Conservation (phyloP, 2,113 vertebrate species). For the Corythornis vintsioides region DNA sequence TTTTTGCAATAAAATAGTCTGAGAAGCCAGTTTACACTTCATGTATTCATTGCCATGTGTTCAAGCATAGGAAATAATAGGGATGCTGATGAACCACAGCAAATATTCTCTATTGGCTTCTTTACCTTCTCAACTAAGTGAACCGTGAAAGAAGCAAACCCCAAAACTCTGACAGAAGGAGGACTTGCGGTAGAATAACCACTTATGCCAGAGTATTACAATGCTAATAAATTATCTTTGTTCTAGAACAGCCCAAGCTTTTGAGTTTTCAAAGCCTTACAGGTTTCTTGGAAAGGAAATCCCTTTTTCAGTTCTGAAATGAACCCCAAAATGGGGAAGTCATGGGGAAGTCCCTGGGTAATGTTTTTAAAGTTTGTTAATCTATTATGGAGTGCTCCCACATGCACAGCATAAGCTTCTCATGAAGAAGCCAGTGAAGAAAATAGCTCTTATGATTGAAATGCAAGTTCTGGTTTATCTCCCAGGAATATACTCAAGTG, state of each 20-base stretch:
- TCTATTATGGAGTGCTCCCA: constrained; percentile 17
- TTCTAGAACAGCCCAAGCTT: not conserved
- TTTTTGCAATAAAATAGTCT: not conserved
- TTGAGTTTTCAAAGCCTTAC: not conserved
- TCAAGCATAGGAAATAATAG: not conserved
- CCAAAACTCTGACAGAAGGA: not conserved
- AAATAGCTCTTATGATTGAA: constrained; percentile 51
- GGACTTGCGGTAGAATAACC: not conserved
- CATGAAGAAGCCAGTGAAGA: not conserved
- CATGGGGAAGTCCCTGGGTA: constrained; percentile 2
- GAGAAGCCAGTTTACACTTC: not conserved
- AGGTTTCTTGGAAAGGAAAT: constrained; percentile 2
- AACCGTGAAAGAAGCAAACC: not conserved
- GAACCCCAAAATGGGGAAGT: not conserved
- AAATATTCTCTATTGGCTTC: not conserved
- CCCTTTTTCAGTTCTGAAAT: not conserved
- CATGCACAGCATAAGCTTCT: not conserved
- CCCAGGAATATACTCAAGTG: not conserved
- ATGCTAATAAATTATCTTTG: not conserved
- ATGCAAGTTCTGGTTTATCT: not conserved
- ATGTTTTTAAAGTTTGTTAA: not conserved
- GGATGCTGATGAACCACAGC: not conserved
- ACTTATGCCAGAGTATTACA: constrained; percentile 16
- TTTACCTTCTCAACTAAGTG: not conserved
- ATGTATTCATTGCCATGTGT: not conserved